Conservation (phyloP, 2,888 invertebrate genomes). For the Carterocephalus palaemon region DNA sequence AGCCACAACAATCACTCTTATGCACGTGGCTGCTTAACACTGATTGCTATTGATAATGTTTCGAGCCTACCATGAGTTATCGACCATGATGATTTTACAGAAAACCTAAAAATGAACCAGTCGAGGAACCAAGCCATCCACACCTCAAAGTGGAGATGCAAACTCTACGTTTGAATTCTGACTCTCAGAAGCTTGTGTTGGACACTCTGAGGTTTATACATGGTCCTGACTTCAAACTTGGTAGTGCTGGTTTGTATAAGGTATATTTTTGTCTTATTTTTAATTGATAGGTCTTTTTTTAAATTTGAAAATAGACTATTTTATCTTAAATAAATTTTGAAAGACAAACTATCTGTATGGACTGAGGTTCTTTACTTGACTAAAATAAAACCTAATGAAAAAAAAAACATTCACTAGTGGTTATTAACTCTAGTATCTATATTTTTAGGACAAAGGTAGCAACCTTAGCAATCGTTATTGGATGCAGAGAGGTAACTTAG, state of each 20-base stretch:
- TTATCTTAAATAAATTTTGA: no score
- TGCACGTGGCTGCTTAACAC: no score
- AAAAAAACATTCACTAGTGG: no score
- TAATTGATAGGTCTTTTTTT: slow-evolving; percentile 6
- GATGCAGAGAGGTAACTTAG: slow-evolving; percentile 86
- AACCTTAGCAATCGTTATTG: slow-evolving; percentile 85
- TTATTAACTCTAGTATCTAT: no score
- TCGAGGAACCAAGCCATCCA: slow-evolving; percentile 66
- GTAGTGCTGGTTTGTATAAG: slow-evolving; percentile 79
- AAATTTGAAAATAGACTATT: no score
- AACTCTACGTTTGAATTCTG: slow-evolving; percentile 82
- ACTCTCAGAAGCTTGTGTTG: slow-evolving; percentile 85
- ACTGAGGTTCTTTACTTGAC: no score
- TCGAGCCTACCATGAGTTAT: no score
- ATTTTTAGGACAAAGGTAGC: slow-evolving; percentile 81
- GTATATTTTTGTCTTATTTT: slow-evolving; percentile 43
- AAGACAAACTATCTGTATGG: no score
- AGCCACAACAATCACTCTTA: no score
- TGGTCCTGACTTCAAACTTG: slow-evolving; percentile 82
- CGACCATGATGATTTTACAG: slow-evolving; percentile 37
- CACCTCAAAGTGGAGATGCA: slow-evolving; percentile 87
- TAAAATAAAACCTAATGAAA: no score
- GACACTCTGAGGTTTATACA: slow-evolving; percentile 86
- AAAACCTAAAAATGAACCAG: slow-evolving; percentile 62
- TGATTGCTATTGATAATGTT: no score